These are phyloP conservation scores for Atethmia centrago DNA, from an alignment of 2,888 invertebrate species.

Conservation along the genomic window DNA sequence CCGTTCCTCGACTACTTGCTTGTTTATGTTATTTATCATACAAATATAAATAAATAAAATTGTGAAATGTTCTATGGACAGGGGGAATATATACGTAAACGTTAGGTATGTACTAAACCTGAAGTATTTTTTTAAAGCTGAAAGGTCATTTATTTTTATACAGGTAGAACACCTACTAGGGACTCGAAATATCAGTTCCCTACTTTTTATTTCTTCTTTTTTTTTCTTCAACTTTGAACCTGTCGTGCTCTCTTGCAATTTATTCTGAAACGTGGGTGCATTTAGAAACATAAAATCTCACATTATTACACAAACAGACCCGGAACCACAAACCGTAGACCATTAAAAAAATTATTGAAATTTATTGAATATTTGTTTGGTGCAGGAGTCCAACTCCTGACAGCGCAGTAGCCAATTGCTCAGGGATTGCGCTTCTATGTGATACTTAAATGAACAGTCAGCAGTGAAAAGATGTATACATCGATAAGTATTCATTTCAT, in stretches of 20 bases:
- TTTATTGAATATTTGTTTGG: neutral
- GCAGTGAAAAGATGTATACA: neutral
- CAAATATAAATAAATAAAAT: neutral
- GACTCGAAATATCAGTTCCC: neutral
- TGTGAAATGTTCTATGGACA: conserved; percentile 2
- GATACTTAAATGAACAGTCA: neutral
- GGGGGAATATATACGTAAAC: neutral
- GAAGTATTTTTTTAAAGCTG: neutral
- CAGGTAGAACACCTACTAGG: neutral
- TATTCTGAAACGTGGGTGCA: neutral
- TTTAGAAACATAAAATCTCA: neutral
- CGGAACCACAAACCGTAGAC: neutral
- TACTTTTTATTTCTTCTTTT: neutral
- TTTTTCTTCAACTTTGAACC: neutral
- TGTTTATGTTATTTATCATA: neutral
- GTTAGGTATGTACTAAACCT: conserved; percentile 29
- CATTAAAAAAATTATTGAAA: no score
- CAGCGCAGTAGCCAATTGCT: neutral
- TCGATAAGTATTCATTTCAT: neutral
- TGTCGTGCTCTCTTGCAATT: neutral
- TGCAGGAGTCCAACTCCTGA: neutral
- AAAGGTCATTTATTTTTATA: neutral
- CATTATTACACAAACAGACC: neutral
- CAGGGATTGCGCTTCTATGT: neutral
- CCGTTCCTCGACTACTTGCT: neutral